phyloP scores from a whole-genome alignment of 1,140 invertebrate genomes.

The Homarus americanus region DNA sequence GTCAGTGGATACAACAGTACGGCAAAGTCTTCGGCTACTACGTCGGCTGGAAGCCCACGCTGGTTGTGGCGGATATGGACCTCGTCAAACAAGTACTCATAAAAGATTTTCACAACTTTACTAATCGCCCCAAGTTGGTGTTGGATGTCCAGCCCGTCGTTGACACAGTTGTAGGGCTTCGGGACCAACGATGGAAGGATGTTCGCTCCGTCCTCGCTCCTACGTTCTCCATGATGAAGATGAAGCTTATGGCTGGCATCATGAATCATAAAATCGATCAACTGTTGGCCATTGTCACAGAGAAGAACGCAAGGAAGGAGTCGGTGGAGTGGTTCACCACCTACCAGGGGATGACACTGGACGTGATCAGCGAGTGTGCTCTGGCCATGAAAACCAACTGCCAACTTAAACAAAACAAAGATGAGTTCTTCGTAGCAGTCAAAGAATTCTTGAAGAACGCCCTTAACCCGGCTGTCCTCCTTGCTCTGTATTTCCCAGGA shows the following conservation, averaged over 20 bases:
- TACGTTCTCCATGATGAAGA: slow-evolving; percentile 80
- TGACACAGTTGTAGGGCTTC: slow-evolving; percentile 77
- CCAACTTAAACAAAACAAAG: slow-evolving; percentile 78
- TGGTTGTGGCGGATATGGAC: slow-evolving; percentile 77
- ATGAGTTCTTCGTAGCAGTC: slow-evolving; percentile 76
- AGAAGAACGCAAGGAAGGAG: slow-evolving; percentile 56
- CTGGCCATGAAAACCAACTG: slow-evolving; percentile 79
- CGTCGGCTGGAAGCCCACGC: slow-evolving; percentile 76
- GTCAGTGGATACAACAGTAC: slow-evolving; percentile 77
- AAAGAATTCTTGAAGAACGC: slow-evolving; percentile 77
- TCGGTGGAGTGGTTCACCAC: slow-evolving; percentile 75
- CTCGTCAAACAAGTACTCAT: slow-evolving; percentile 77
- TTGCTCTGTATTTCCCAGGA: slow-evolving; percentile 77
- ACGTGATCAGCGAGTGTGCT: slow-evolving; percentile 80
- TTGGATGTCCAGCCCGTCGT: slow-evolving; percentile 76
- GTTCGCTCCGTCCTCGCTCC: slow-evolving; percentile 80
- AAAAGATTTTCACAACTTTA: slow-evolving; percentile 76
- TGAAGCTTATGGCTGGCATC: slow-evolving; percentile 78
- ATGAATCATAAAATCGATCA: slow-evolving; percentile 77
- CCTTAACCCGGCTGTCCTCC: slow-evolving; percentile 76
- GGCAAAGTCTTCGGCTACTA: slow-evolving; percentile 78
- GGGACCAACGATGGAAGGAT: slow-evolving; percentile 80
- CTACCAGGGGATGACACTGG: slow-evolving; percentile 79
- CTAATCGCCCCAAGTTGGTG: slow-evolving; percentile 76
- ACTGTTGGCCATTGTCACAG: slow-evolving; percentile 75